phyloP scores from a whole-genome alignment of 37 sponge, comb jelly and placozoan species.

The Eunapius fragilis region DNA sequence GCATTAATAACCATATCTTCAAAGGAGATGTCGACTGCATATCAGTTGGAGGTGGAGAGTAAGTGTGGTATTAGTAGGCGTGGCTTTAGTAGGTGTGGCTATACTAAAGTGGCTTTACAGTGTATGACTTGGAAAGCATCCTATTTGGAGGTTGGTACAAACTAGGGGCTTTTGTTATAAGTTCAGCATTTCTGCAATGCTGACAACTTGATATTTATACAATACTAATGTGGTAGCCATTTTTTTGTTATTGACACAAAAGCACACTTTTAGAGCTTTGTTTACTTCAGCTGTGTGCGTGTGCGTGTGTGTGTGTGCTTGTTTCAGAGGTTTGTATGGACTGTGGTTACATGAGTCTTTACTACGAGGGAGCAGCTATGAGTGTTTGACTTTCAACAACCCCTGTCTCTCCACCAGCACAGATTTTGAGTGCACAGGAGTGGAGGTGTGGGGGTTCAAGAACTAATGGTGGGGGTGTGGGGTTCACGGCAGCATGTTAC shows the following conservation, averaged over 20 bases:
- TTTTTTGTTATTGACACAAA: too few species aligned
- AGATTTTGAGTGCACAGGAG: constrained; percentile 75
- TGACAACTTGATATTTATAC: too few species aligned
- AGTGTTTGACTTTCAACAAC: constrained; percentile 84
- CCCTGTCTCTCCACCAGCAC: constrained; percentile 43
- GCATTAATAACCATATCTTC: constrained; percentile 75
- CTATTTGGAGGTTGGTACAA: too few species aligned
- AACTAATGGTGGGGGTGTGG: too few species aligned
- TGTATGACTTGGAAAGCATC: too few species aligned
- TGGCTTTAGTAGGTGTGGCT: background rate
- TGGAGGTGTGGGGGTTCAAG: constrained; percentile 89
- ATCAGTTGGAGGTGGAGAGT: constrained; percentile 93
- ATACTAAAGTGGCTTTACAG: too few species aligned
- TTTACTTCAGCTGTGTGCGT: too few species aligned
- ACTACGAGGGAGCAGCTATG: constrained; percentile 68
- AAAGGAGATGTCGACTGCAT: constrained; percentile 84
- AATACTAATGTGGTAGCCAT: too few species aligned
- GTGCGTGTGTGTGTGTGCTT: background rate
- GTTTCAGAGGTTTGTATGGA: constrained; percentile 77
- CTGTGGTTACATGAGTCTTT: constrained; percentile 89
- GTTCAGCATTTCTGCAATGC: too few species aligned
- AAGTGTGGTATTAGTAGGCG: constrained; percentile 35
- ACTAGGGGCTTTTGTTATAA: too few species aligned
- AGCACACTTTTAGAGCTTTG: too few species aligned
- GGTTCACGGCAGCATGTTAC: too few species aligned